phyloP scores from a whole-genome alignment of 2,888 invertebrate genomes.

The Acronicta alni region DNA sequence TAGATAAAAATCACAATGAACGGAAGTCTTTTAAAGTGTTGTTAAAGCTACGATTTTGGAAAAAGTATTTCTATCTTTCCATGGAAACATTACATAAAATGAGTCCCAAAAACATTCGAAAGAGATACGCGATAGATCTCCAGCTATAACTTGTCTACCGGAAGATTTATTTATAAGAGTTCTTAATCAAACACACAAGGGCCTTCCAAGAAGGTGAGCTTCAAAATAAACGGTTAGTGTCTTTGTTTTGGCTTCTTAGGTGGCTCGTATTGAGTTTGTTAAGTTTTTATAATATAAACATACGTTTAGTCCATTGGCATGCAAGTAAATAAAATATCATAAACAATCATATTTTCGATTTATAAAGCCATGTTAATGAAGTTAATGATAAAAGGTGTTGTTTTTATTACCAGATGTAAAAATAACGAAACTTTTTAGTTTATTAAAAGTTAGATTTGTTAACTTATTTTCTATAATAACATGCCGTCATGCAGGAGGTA shows the following conservation, averaged over 20 bases:
- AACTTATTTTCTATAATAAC: no score
- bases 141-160: slow-evolving; percentile 60
- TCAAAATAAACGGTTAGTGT: slow-evolving; percentile 73
- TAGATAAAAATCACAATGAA: no score
- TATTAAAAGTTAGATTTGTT: no score
- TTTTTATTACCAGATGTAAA: background rate
- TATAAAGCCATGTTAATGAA: background rate
- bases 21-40: no score
- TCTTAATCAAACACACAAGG: slow-evolving; percentile 79
- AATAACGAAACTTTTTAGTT: background rate
- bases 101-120: slow-evolving; percentile 30
- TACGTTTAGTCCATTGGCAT: slow-evolving; percentile 60
- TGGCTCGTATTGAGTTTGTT: slow-evolving; percentile 71
- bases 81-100: slow-evolving; percentile 20
- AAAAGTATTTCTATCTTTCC: slow-evolving; percentile 17
- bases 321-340: slow-evolving; percentile 17
- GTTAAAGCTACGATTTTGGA: no score
- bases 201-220: slow-evolving; percentile 75
- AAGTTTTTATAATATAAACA: slow-evolving; percentile 68
- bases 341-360: slow-evolving; percentile 6
- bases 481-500: no score
- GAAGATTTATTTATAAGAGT: slow-evolving; percentile 77
- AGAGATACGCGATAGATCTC: slow-evolving; percentile 45
- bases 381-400: background rate
- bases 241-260: slow-evolving; percentile 84